phyloP scores from a whole-genome alignment of 1,140 invertebrate genomes.

The Habropoda laboriosa region DNA sequence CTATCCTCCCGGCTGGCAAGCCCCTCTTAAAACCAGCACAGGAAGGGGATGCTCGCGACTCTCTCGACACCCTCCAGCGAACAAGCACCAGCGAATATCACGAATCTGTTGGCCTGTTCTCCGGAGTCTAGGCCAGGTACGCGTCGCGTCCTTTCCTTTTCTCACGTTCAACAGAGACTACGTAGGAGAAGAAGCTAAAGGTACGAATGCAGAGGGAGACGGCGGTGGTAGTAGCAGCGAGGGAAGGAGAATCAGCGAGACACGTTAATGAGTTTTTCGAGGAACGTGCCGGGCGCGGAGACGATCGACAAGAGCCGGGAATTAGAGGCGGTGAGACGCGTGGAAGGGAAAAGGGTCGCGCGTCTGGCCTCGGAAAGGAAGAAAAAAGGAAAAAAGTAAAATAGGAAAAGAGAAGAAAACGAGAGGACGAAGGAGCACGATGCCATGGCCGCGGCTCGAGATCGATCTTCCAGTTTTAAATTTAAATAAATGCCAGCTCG shows the following conservation, averaged over 20 bases:
- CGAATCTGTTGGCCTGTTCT: slow-evolving; percentile 8
- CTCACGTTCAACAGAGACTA: neutral
- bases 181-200: no score
- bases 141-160: slow-evolving; percentile 22
- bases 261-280: slow-evolving; percentile 81
- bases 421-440: slow-evolving; percentile 59
- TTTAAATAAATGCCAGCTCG: slow-evolving; percentile 79
- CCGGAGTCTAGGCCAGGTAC: slow-evolving; percentile 3
- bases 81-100: neutral
- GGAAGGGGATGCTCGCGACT: neutral
- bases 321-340: slow-evolving; percentile 70
- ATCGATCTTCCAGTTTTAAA: slow-evolving; percentile 78
- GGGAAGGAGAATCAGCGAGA: slow-evolving; percentile 59
- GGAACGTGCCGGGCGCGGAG: slow-evolving; percentile 70
- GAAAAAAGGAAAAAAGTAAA: slow-evolving; percentile 41
- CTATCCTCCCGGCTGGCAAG: neutral
- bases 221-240: no score
- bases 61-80: neutral
- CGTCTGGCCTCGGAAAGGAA: slow-evolving; percentile 44
- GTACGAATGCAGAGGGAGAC: no score
- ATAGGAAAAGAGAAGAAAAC: slow-evolving; percentile 22
- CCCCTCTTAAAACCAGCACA: neutral
- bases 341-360: slow-evolving; percentile 35
- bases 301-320: slow-evolving; percentile 75
- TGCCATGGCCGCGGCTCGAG: slow-evolving; percentile 60